phyloP scores from a whole-genome alignment of 1,140 invertebrate genomes.

The Orius insidiosus region DNA sequence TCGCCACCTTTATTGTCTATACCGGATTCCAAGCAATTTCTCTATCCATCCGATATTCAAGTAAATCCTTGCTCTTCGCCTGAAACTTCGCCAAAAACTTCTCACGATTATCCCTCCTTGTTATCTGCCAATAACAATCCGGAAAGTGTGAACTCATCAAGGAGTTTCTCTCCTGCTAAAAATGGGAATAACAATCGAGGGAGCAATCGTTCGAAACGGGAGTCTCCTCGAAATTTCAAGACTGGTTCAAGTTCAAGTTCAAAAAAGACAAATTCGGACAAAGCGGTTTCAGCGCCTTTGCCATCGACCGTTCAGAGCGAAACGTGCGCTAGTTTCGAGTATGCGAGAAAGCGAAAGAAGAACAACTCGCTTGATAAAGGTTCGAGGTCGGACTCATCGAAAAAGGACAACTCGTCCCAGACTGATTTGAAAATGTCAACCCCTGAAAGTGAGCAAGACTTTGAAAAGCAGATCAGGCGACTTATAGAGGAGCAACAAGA shows the following conservation, averaged over 20 bases:
- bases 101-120: slow-evolving; percentile 30
- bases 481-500: slow-evolving; percentile 50
- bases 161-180: slow-evolving; percentile 20
- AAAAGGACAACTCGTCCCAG: slow-evolving; percentile 41
- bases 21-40: slow-evolving; percentile 30
- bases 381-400: slow-evolving; percentile 24
- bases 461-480: slow-evolving; percentile 39
- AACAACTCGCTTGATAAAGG: slow-evolving; percentile 25
- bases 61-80: slow-evolving; percentile 20
- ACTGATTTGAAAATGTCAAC: slow-evolving; percentile 30
- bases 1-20: slow-evolving; percentile 27
- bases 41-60: slow-evolving; percentile 42
- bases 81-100: slow-evolving; percentile 28
- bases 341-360: slow-evolving; percentile 21
- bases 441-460: slow-evolving; percentile 14
- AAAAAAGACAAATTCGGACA: slow-evolving; percentile 14
- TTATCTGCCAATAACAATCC: slow-evolving; percentile 22
- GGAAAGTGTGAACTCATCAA: slow-evolving; percentile 16
- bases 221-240: slow-evolving; percentile 14
- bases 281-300: slow-evolving; percentile 17
- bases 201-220: slow-evolving; percentile 14
- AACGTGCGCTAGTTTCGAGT: slow-evolving; percentile 44
- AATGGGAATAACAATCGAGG: slow-evolving; percentile 18
- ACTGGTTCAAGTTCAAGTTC: slow-evolving; percentile 14
- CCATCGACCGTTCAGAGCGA: slow-evolving; percentile 26